Evolutionary conservation across 2,113 vertebrate genomes (phyloP).

Genomic region (Scomber scombrus): DNA sequence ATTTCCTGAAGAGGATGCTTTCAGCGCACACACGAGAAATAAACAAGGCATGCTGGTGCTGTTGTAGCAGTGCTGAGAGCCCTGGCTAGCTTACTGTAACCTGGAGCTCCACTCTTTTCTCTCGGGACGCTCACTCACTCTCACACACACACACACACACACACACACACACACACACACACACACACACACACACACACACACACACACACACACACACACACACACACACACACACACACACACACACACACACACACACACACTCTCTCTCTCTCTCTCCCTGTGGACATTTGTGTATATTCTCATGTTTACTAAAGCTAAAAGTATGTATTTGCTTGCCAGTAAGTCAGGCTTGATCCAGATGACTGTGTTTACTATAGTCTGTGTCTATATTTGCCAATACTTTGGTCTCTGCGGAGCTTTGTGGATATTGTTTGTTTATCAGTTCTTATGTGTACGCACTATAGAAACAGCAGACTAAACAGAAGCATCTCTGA

Average conservation of each 20-base stretch:
- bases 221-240: not conserved
- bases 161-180: constrained; percentile 19
- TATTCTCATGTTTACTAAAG: constrained; percentile 71
- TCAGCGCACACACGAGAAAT: constrained; percentile 35
- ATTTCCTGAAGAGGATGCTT: constrained; percentile 61
- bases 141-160: not conserved
- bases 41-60: constrained; percentile 22
- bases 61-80: constrained; percentile 44
- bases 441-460: constrained; percentile 29
- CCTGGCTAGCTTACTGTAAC: constrained; percentile 52
- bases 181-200: too few relatives aligned
- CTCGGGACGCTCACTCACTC: constrained; percentile 56
- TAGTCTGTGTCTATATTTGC: constrained; percentile 53
- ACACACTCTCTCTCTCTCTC: not conserved
- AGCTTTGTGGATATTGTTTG: constrained; percentile 30
- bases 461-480: too few relatives aligned
- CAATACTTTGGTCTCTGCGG: constrained; percentile 42
- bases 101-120: constrained; percentile 58
- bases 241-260: not conserved
- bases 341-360: constrained; percentile 35
- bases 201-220: not conserved
- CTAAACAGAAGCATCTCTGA: too few relatives aligned
- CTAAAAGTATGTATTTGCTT: constrained; percentile 58
- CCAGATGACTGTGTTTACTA: constrained; percentile 40
- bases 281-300: constrained; percentile 51